A percentile compares a stretch with the other conserved stretches of the same genome.
These are phyloP conservation scores for Pocillopora verrucosa DNA, from an alignment of 64 coral and sea anemone genomes.

Conservation along the genomic window DNA sequence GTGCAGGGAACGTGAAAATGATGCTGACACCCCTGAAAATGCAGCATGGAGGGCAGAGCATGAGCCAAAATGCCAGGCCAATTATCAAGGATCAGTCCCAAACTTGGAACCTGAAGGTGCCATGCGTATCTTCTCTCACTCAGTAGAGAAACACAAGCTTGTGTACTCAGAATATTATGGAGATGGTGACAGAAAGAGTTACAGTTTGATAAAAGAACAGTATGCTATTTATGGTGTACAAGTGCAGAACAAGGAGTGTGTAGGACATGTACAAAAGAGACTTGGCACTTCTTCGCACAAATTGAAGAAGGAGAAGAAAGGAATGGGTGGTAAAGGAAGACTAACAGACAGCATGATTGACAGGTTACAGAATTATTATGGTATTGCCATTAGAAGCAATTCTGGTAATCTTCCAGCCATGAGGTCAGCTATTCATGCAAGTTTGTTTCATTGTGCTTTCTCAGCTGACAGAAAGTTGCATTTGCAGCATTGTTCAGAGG, in stretches of 20 bases:
- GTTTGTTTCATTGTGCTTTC: no score
- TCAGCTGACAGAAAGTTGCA: no score
- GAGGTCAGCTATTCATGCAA: no score
- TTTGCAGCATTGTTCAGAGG: not conserved
- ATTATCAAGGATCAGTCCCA: constrained; percentile 36
- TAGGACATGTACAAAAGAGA: constrained; percentile 45
- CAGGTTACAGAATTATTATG: constrained; percentile 70
- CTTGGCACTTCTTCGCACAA: constrained; percentile 11
- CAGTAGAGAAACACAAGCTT: constrained; percentile 37
- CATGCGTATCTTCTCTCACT: not conserved
- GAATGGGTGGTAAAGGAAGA: constrained; percentile 50
- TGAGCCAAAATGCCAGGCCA: constrained; percentile 17
- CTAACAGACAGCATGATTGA: constrained; percentile 51
- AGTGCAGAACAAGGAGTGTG: constrained; percentile 1
- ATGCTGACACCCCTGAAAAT: not conserved
- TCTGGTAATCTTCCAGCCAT: no score
- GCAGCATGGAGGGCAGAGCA: constrained; percentile 41
- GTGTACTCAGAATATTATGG: constrained; percentile 54
- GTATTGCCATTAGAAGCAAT: constrained; percentile 38
- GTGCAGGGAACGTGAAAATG: constrained; percentile 29
- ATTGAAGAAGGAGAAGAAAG: constrained; percentile 25
- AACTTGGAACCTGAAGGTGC: constrained; percentile 38
- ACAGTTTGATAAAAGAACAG: constrained; percentile 22
- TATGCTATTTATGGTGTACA: not conserved
- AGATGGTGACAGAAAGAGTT: constrained; percentile 64